Evolutionary conservation across 2,888 invertebrate genomes (phyloP), one percentile per base, ranked within the genome.

Genomic region (Caenorhabditis sp.): DNA sequence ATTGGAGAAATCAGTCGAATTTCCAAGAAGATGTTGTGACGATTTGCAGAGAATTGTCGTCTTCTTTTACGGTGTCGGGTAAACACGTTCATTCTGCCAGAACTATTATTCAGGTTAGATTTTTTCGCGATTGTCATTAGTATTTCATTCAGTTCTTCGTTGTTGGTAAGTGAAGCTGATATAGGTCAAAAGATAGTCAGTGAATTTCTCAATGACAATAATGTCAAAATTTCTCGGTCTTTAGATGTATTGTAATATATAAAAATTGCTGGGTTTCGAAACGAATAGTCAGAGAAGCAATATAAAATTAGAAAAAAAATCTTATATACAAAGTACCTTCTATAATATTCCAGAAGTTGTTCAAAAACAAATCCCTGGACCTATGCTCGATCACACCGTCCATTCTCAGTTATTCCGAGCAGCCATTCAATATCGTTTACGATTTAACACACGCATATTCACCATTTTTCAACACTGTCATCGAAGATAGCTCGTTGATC

Each of bases 391-490:
- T 80, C 27, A 56, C 77, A 7, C 64, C 71, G 12, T 31, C 54
- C 1, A n/a, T 54, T 8, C 52, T 20, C 49, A 50, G 65, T 21
- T 62, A 61, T 36, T 27, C 50, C 2, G 77, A 72, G 7, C 59
- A 64, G 0, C 62, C 67, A 25, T 78, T 67, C 36, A 27, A 31
- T 23, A 56, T 61, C 4, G 50, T 77, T 5, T 56, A 64, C 23
- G 61, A 73, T 0, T 62, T 80, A 14, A 76, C 76, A 36, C 61
- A 74, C 36, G 61, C 52, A n/a, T 62, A 60, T 26, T 76, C 77
- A 0, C 27, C 63, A 20, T 80, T 80, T 53, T 80, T 78, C 61
- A 76, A 76, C 62, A 72, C 71, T 8, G 61, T 76, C 3, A 59
- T 76, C 2, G 77, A 80, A 7, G 74, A 71, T 61, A 74, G 74